These are phyloP conservation scores for Climacteris rufus DNA, from an alignment of 2,113 vertebrate genomes.

Conservation along the genomic window DNA sequence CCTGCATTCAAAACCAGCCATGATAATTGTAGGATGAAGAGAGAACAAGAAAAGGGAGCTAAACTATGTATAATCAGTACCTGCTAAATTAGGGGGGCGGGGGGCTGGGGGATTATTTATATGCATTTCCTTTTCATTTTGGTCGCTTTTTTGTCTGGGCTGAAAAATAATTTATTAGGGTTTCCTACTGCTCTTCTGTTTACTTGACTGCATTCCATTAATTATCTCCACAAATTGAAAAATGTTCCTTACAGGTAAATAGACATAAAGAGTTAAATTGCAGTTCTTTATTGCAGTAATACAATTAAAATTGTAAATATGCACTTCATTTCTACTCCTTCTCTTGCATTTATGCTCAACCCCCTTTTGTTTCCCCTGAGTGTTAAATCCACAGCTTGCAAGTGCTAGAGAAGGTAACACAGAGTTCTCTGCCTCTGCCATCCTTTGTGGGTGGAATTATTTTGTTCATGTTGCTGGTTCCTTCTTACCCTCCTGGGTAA, in stretches of 20 bases:
- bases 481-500: background rate
- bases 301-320: background rate
- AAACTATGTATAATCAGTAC: background rate
- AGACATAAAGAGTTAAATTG: background rate
- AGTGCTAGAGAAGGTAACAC: background rate
- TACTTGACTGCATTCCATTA: background rate
- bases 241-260: background rate
- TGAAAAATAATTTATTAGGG: background rate
- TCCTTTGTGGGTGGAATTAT: fast-evolving
- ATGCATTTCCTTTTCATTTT: background rate
- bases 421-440: fast-evolving
- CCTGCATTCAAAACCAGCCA: background rate
- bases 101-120: background rate
- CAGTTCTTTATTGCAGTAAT: background rate
- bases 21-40: background rate
- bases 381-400: background rate
- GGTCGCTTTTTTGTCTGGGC: background rate
- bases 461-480: background rate
- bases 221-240: background rate
- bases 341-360: background rate
- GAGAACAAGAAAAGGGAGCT: no score
- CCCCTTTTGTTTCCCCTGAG: background rate
- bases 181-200: background rate
- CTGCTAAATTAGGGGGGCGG: no score
- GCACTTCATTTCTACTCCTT: background rate